Evolutionary conservation across 2,888 invertebrate species (phyloP).

Genomic region (Aphodius sticticus): DNA sequence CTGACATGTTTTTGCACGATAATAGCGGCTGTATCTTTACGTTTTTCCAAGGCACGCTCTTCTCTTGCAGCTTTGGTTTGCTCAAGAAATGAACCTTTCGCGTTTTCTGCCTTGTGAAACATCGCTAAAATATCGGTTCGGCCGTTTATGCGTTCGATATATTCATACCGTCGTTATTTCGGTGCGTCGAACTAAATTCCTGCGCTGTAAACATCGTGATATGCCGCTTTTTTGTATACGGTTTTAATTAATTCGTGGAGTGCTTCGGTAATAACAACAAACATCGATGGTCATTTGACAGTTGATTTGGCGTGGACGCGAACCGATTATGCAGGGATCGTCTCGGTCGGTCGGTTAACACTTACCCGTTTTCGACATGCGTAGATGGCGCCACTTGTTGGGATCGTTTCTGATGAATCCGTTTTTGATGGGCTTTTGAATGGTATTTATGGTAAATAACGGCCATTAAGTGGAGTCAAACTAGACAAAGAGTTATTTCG

Average conservation of each 20-base stretch:
- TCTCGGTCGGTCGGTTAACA: no score
- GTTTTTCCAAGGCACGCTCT: constrained; percentile 86
- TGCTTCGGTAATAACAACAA: constrained; percentile 16
- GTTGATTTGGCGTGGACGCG: constrained; percentile 10
- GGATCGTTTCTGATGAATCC: no score
- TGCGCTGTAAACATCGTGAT: constrained; percentile 1
- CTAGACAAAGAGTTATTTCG: no score
- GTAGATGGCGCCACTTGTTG: no score
- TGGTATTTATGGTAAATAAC: no score
- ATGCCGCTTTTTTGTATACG: not conserved
- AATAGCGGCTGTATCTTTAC: constrained; percentile 76
- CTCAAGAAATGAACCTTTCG: constrained; percentile 83
- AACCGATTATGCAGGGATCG: not conserved
- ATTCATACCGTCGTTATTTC: not conserved
- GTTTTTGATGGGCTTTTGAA: no score
- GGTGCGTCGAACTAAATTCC: not conserved
- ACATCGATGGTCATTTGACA: constrained; percentile 12
- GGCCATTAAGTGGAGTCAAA: not conserved
- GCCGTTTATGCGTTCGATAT: not conserved
- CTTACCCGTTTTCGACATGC: no score
- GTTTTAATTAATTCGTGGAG: constrained; percentile 6
- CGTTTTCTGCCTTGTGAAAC: constrained; percentile 71
- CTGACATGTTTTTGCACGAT: constrained; percentile 78
- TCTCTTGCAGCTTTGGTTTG: constrained; percentile 91
- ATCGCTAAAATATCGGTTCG: constrained; percentile 52